Conservation (phyloP, 2,888 invertebrate species). For the Tuta absoluta region DNA sequence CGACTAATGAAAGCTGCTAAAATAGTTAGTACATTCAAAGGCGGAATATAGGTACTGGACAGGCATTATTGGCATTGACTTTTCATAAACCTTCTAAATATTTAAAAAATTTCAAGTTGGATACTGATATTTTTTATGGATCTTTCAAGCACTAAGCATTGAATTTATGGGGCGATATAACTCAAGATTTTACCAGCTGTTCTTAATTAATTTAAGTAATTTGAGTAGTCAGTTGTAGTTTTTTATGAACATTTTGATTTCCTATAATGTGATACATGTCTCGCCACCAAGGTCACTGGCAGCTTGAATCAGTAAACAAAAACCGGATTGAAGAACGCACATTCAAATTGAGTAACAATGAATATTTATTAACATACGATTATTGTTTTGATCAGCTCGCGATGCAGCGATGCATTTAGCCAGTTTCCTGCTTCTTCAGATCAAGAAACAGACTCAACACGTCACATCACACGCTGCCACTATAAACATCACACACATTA, state of each 20-base stretch:
- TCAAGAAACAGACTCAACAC: conserved; percentile 50
- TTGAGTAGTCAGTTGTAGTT: neutral
- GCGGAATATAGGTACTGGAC: no score
- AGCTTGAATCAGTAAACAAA: conserved; percentile 66
- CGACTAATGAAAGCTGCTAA: neutral
- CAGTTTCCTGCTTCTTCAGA: conserved; percentile 57
- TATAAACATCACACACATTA: conserved; percentile 49
- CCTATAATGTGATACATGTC: conserved; percentile 28
- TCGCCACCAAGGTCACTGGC: conserved; percentile 69
- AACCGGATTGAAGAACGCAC: conserved; percentile 68
- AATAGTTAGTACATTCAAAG: neutral
- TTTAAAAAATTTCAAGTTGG: no score
- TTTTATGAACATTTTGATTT: conserved; percentile 15
- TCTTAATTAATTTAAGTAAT: no score
- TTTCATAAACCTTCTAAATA: no score
- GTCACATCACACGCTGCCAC: conserved; percentile 49
- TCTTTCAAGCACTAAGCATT: no score
- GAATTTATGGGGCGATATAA: no score
- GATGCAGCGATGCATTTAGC: conserved; percentile 50
- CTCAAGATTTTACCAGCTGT: no score
- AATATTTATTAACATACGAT: conserved; percentile 56
- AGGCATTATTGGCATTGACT: no score
- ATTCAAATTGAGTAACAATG: conserved; percentile 57
- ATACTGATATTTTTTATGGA: no score
- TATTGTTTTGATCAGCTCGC: conserved; percentile 43